Conservation (phyloP, 2,888 invertebrate species). For the Lydus trimaculatus region DNA sequence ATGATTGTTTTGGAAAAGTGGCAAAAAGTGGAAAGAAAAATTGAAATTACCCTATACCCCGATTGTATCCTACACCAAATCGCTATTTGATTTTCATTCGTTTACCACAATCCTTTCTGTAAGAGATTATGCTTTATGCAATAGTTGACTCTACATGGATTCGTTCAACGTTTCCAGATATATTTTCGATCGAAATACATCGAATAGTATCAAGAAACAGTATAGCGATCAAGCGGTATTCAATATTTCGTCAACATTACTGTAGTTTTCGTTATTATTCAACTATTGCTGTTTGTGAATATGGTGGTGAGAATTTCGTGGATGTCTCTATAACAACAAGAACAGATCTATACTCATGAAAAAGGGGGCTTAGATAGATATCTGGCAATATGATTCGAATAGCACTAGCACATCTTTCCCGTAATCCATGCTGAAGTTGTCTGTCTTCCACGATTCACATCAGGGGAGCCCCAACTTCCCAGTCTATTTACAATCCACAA, state of each 20-base stretch:
- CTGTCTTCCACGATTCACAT: constrained; percentile 48
- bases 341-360: constrained; percentile 48
- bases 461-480: constrained; percentile 46
- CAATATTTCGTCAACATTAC: background rate
- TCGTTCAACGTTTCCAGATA: constrained; percentile 51
- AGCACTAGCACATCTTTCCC: constrained; percentile 53
- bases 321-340: constrained; percentile 33
- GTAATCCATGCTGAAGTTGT: constrained; percentile 54
- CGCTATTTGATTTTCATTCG: constrained; percentile 31
- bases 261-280: background rate
- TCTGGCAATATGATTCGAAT: constrained; percentile 57
- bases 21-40: background rate
- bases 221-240: background rate
- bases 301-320: constrained; percentile 43
- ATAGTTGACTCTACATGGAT: constrained; percentile 49
- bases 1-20: background rate
- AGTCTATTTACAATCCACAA: constrained; percentile 51
- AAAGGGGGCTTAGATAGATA: constrained; percentile 56
- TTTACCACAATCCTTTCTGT: constrained; percentile 41
- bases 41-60: background rate
- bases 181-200: constrained; percentile 57
- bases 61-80: constrained; percentile 22
- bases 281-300: constrained; percentile 18
- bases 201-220: constrained; percentile 40
- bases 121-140: constrained; percentile 52